Base-by-base conservation (phyloP, 2,888 invertebrate species). In the Pyrrhia umbra region DNA sequence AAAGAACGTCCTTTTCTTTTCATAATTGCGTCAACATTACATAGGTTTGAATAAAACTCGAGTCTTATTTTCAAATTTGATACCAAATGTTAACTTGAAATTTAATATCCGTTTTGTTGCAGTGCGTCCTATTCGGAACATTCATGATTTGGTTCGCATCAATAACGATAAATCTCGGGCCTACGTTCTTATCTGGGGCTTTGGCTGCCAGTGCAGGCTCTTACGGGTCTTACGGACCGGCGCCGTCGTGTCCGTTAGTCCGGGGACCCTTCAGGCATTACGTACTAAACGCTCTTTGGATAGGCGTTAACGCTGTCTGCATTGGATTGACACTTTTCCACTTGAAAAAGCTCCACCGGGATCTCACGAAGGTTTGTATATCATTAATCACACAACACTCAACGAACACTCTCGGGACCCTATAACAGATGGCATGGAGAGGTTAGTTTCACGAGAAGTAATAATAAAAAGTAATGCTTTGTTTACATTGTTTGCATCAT, bases 71-170 rank as follows among this genome's bases (percentile, higher is more conserved):
- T 25, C 51, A 39, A 52, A n/a, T 45, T 70, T 45, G 50, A 5
- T 43, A 25, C 9, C n/a, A 21, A 55, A 37, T 9, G 13, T 45
- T n/a, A 37, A n/a, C 6, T 6, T 21, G 15, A 16, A 49, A 6
- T 49, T 37, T 46, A 57, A 52, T 67, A 0, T 55, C 40, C 10
- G 23, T 63, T 83, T 91, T 92, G 85, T 94, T 93, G 18, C 97
- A 98, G 96, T 98, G 98, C 92, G 98, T 98, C 69, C 95, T 98
- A 50, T 98, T 98, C 92, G 98, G 98, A 71, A 97, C 98, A 55
- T 97, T 98, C 91, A 98, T 98, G 97, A 98, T 98, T 87, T 98
- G 98, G 98, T 98, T 98, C 93, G 97, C 98, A 56, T 97, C 97
- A 75, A 97, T 98, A 87, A 97, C 98, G 54, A 97, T 98, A 89